Base-by-base conservation (phyloP, 64 coral and sea anemone species). In the Anthopleura sola region DNA sequence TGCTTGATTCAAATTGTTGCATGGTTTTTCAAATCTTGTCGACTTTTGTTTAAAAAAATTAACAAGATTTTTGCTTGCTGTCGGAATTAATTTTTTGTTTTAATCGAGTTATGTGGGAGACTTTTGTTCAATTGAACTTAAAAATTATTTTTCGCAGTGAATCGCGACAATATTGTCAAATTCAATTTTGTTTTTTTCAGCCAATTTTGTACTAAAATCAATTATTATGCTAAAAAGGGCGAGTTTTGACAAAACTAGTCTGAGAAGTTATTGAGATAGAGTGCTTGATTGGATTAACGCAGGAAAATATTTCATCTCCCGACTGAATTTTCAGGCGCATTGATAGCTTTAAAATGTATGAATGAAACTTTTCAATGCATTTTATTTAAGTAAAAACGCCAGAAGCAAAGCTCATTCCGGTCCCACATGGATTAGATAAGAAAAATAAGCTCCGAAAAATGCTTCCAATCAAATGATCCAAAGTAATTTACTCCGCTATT, bases 21-120 rank as follows among this genome's bases (percentile, higher is more conserved):
- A 13, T 9, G 6, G 23, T 32, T 71, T 26, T 68, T 10, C 3
- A 68, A 68, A 26, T 29, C 66, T 8, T 34, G 31, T 71, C 66
- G n/a, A 71, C n/a, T 71, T 71, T 71, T 71, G 31, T 71, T 34
- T 62, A n/a, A 62, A 71, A 71, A 15, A 71, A 71, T 68, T 71
- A 71, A 26, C 28, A 31, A 32, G 29, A 31, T 71, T 32, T 34
- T 71, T 71, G 14, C 29, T 71, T 0, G 2, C 2, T 71, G 66
- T 71, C 66, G 29, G 2, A 34, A 34, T 71, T 32, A 34, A 71
- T 71, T 71, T 71, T 15, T 31, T 4, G 14, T 34, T 34, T 36
- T 33, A 71, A 71, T 71, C 10, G n/a, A 71, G 66, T 71, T 71
- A 15, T 16, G 66, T 71, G 31, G 66, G 29, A 71, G 11, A 71